These are phyloP conservation scores for Adoxophyes honmai DNA, from an alignment of 1,140 invertebrate species.

Conservation along the genomic window DNA sequence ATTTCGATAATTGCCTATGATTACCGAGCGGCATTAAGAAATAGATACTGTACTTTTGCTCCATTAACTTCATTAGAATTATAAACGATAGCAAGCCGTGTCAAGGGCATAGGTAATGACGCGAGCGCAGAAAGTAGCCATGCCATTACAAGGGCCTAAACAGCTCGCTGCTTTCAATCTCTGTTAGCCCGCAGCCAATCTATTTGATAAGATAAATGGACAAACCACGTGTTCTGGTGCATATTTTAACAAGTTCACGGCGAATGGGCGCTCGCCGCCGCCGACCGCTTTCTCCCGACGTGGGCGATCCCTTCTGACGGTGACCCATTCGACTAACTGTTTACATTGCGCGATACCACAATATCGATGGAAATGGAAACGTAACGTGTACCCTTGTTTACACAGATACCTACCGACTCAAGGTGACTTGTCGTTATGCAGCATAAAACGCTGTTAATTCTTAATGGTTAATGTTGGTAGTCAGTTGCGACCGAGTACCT, in stretches of 20 bases:
- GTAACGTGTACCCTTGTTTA: slow-evolving; percentile 65
- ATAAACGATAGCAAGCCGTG: no score
- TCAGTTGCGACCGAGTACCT: no score
- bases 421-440: slow-evolving; percentile 33
- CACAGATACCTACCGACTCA: slow-evolving; percentile 54
- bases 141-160: no score
- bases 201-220: neutral
- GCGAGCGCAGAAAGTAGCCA: no score
- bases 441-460: neutral
- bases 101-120: no score
- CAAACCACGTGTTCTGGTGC: slow-evolving; percentile 3
- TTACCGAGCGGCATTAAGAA: no score
- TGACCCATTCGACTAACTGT: slow-evolving; percentile 4
- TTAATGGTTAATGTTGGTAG: neutral
- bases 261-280: neutral
- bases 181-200: no score
- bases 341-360: slow-evolving; percentile 27
- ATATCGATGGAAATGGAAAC: slow-evolving; percentile 48
- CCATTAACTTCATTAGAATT: no score
- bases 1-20: no score
- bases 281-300: slow-evolving; percentile 6
- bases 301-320: neutral
- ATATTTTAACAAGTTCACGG: neutral
- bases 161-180: no score
- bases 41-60: no score